A percentile compares a stretch with the other conserved stretches of the same genome.
phyloP scores from a whole-genome alignment of 2,888 invertebrate genomes.

The Apocheima hispidaria region DNA sequence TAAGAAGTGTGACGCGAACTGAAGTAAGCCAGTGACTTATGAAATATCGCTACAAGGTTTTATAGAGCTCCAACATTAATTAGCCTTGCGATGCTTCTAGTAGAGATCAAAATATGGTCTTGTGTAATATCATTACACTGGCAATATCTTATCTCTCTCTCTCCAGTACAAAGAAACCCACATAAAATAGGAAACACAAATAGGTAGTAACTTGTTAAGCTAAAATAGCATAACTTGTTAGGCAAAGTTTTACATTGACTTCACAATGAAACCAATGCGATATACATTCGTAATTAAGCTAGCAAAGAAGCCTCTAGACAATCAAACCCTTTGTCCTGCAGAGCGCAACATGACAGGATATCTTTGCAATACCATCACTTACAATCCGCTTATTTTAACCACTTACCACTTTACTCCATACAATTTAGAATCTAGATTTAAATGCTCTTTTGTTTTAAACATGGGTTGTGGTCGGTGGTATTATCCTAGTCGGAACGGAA shows the following conservation, averaged over 20 bases:
- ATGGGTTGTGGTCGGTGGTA: slow-evolving; percentile 44
- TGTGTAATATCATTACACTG: not conserved
- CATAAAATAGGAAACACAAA: slow-evolving; percentile 50
- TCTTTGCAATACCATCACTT: slow-evolving; percentile 50
- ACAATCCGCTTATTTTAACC: slow-evolving; percentile 8
- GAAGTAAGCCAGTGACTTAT: slow-evolving; percentile 24
- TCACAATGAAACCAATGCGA: slow-evolving; percentile 57
- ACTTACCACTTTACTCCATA: slow-evolving; percentile 22
- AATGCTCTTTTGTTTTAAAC: slow-evolving; percentile 19
- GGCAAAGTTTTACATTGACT: slow-evolving; percentile 46
- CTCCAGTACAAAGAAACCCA: slow-evolving; percentile 32
- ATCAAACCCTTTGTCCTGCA: slow-evolving; percentile 69
- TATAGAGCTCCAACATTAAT: slow-evolving; percentile 10
- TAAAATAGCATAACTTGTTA: slow-evolving; percentile 38
- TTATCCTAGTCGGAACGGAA: slow-evolving; percentile 51
- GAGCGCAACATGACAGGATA: slow-evolving; percentile 61
- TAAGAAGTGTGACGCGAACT: slow-evolving; percentile 35
- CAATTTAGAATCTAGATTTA: slow-evolving; percentile 15
- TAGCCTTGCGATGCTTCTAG: slow-evolving; percentile 5
- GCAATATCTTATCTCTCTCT: not conserved
- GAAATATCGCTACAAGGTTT: slow-evolving; percentile 33
- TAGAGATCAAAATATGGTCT: slow-evolving; percentile 1
- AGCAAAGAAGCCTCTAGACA: slow-evolving; percentile 58
- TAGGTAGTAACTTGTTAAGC: slow-evolving; percentile 24
- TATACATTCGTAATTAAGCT: slow-evolving; percentile 71